A percentile compares a stretch with the other conserved stretches of the same genome.
These are phyloP conservation scores for Microctenopoma lineatum DNA, from an alignment of 2,797 vertebrate species.

Conservation along the genomic window DNA sequence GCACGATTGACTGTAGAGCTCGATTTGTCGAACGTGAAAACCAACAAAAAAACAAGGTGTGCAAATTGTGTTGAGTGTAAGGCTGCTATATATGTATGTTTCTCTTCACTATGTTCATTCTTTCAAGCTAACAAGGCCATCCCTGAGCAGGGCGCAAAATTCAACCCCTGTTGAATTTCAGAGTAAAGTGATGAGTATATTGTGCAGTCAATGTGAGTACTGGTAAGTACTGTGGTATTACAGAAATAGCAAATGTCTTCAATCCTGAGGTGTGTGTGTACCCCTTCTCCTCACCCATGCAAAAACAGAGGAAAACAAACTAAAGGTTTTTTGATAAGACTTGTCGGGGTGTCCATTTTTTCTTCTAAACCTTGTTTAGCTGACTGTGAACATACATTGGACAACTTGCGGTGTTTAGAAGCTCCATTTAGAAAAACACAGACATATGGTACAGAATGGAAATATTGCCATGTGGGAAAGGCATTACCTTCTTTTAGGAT, in stretches of 20 bases:
- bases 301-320: conserved; percentile 52
- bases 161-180: conserved; percentile 87
- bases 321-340: conserved; percentile 71
- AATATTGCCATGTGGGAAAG: conserved; percentile 84
- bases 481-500: conserved; percentile 83
- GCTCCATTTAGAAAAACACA: conserved; percentile 77
- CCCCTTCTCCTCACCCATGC: conserved; percentile 74
- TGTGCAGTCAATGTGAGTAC: conserved; percentile 92
- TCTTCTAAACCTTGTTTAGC: conserved; percentile 74
- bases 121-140: conserved; percentile 94
- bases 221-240: conserved; percentile 80
- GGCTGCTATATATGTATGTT: conserved; percentile 86
- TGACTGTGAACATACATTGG: conserved; percentile 72
- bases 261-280: conserved; percentile 85
- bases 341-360: conserved; percentile 75
- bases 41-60: conserved; percentile 82
- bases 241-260: conserved; percentile 84
- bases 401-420: conserved; percentile 80
- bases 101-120: conserved; percentile 88
- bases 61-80: conserved; percentile 92
- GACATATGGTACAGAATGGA: conserved; percentile 84
- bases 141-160: conserved; percentile 93
- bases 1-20: conserved; percentile 67
- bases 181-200: conserved; percentile 88
- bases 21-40: conserved; percentile 81